A percentile compares a stretch with the other conserved stretches of the same genome.
Evolutionary conservation across 1,140 invertebrate species (phyloP).

Genomic region (Acromyrmex heyeri): DNA sequence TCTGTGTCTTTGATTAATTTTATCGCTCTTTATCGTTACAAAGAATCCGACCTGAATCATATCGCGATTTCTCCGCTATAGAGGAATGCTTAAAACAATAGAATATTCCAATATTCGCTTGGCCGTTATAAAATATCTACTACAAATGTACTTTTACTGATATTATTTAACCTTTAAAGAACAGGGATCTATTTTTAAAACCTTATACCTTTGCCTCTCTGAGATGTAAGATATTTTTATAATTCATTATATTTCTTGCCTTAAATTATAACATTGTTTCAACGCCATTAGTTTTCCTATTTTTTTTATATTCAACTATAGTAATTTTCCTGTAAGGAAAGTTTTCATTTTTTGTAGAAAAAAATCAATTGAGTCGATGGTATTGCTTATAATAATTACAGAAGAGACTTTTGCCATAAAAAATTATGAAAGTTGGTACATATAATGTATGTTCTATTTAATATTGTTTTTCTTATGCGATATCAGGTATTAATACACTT

Average conservation of each 20-base stretch:
- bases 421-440: neutral
- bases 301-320: too few species aligned
- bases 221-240: too few species aligned
- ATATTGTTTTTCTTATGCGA: neutral
- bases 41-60: constrained; percentile 8
- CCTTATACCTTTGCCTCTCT: too few species aligned
- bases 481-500: neutral
- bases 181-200: too few species aligned
- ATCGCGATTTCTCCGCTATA: neutral
- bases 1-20: constrained; percentile 35
- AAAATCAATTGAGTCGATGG: neutral
- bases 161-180: neutral
- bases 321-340: neutral
- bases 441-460: neutral
- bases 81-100: neutral
- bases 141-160: neutral
- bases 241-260: too few species aligned
- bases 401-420: neutral
- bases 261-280: too few species aligned
- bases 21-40: constrained; percentile 35
- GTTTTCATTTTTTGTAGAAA: neutral
- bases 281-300: too few species aligned
- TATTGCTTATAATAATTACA: neutral
- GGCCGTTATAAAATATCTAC: neutral
- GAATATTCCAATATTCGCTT: neutral